Percentiles rank a stretch among this genome's conserved stretches.
Evolutionary conservation across 2,888 invertebrate species (phyloP).

Genomic region (Hybos culiciformis): DNA sequence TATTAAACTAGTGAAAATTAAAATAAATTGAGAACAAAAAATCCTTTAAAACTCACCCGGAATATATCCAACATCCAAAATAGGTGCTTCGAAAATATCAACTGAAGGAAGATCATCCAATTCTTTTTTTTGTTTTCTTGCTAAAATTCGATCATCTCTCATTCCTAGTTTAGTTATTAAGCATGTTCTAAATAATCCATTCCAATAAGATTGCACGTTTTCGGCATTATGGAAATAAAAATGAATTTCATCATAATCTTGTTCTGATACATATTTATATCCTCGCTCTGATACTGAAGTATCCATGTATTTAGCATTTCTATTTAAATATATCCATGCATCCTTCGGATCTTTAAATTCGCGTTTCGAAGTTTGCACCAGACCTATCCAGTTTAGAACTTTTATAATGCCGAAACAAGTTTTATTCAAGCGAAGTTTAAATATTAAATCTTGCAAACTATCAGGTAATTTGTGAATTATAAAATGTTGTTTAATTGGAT

Average conservation of each 20-base stretch:
- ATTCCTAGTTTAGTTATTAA: conserved; percentile 46
- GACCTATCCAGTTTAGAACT: conserved; percentile 50
- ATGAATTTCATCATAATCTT: conserved; percentile 40
- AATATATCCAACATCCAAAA: conserved; percentile 42
- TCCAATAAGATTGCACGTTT: conserved; percentile 53
- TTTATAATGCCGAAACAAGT: conserved; percentile 35
- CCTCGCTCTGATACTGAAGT: conserved; percentile 48
- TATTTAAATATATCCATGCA: conserved; percentile 58
- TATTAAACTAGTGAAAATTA: too few relatives aligned
- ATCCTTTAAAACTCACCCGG: conserved; percentile 69
- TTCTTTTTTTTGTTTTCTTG: conserved; percentile 16
- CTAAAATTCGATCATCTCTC: conserved; percentile 19
- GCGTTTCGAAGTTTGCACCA: conserved; percentile 54
- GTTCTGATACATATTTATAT: conserved; percentile 45
- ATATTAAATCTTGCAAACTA: conserved; percentile 22
- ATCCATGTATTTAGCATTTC: conserved; percentile 45
- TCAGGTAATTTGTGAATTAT: conserved; percentile 46
- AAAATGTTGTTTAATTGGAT: conserved; percentile 52
- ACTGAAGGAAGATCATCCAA: conserved; percentile 19
- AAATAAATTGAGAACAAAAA: too few relatives aligned
- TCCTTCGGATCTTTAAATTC: conserved; percentile 46
- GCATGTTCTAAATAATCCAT: conserved; percentile 51
- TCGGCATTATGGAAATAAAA: conserved; percentile 42
- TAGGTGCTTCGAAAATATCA: conserved; percentile 24
- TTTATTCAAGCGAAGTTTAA: conserved; percentile 20